A percentile compares a stretch with the other conserved stretches of the same genome.
These are phyloP conservation scores for Holothuria glaberrima DNA, from an alignment of 35 echinoderm and acorn worm genomes.

Conservation along the genomic window DNA sequence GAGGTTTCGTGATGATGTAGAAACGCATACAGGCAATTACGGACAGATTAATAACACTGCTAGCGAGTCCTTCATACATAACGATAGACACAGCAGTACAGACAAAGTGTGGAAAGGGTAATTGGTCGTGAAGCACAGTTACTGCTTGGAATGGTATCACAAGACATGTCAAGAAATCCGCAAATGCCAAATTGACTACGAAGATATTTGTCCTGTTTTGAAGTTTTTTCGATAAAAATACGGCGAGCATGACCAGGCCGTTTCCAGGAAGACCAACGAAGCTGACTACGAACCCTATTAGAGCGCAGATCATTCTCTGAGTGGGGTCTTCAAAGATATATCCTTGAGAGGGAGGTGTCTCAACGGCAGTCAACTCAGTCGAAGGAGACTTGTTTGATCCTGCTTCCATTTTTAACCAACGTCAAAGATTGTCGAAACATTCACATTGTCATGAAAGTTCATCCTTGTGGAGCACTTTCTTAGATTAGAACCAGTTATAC, in stretches of 20 bases:
- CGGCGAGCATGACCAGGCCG: slow-evolving; percentile 58
- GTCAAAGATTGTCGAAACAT: too few relatives aligned
- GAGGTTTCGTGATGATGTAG: slow-evolving; percentile 51
- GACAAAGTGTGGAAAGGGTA: slow-evolving; percentile 37
- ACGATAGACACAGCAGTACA: slow-evolving; percentile 45
- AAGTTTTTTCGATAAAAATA: slow-evolving; percentile 64
- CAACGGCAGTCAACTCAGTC: too few relatives aligned
- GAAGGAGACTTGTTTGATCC: too few relatives aligned
- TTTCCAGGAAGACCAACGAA: slow-evolving; percentile 50
- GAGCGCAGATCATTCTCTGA: slow-evolving; percentile 19
- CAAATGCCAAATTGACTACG: slow-evolving; percentile 66
- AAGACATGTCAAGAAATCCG: slow-evolving; percentile 58
- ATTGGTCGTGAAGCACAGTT: slow-evolving; percentile 43
- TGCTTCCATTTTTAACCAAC: too few relatives aligned
- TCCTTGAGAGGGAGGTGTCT: too few relatives aligned
- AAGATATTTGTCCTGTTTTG: slow-evolving; percentile 79
- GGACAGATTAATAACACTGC: slow-evolving; percentile 50
- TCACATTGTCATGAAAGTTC: too few relatives aligned
- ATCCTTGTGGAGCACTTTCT: too few relatives aligned
- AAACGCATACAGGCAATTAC: slow-evolving; percentile 56
- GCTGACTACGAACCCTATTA: neutral
- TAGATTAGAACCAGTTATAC: too few relatives aligned
- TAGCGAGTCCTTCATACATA: slow-evolving; percentile 4
- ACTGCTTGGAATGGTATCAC: slow-evolving; percentile 20
- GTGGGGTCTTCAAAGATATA: neutral